phyloP scores from a whole-genome alignment of 2,113 vertebrate species.

The Pterocles gutturalis region DNA sequence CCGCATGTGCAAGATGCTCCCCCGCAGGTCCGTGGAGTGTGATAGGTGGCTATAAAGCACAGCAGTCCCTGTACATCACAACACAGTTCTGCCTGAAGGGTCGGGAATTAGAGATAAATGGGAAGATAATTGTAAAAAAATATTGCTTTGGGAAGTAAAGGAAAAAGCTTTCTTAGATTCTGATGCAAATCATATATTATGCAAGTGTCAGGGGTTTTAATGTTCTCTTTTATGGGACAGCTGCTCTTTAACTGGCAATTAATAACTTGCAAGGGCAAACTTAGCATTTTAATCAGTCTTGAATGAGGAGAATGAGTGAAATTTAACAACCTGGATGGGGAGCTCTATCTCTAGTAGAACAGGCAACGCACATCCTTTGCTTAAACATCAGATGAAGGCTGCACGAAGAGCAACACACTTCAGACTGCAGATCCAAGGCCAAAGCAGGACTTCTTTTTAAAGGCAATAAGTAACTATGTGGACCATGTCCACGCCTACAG shows the following conservation, averaged over 20 bases:
- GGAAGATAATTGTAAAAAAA: slow-evolving; percentile 36
- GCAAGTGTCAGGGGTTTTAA: slow-evolving; percentile 23
- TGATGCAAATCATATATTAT: slow-evolving; percentile 28
- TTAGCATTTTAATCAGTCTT: slow-evolving; percentile 47
- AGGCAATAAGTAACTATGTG: neutral
- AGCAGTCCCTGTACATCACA: neutral
- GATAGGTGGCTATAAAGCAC: neutral
- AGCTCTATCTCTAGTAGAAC: neutral
- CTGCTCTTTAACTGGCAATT: slow-evolving; percentile 69
- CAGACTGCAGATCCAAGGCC: neutral
- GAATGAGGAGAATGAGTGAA: neutral
- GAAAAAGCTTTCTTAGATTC: slow-evolving; percentile 51
- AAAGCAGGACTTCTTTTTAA: neutral
- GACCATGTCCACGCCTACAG: neutral
- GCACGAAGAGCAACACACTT: neutral
- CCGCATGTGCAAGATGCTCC: neutral
- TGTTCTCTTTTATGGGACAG: slow-evolving; percentile 56
- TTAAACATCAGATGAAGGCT: neutral
- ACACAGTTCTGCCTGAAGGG: slow-evolving; percentile 27
- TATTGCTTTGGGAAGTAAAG: slow-evolving; percentile 33
- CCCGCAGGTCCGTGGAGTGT: slow-evolving; percentile 17
- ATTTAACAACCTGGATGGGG: neutral
- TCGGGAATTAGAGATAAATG: slow-evolving; percentile 22
- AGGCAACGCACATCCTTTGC: neutral
- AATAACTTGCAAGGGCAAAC: slow-evolving; percentile 69